Evolutionary conservation across 2,888 invertebrate species (phyloP), one percentile per base, ranked within the genome.

Genomic region (Litoditis marina): DNA sequence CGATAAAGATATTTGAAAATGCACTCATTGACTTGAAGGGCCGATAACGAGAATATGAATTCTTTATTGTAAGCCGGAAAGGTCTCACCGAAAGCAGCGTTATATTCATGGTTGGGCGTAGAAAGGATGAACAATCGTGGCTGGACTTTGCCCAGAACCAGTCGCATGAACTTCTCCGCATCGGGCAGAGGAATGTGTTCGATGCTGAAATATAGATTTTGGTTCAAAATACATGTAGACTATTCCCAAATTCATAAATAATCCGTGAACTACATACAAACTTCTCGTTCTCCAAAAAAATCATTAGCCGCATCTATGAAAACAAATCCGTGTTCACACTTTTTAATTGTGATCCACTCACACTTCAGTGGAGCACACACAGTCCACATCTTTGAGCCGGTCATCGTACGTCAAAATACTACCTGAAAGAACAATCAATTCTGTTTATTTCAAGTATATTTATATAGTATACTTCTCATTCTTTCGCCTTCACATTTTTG

Each of bases 21-120:
- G n/a, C n/a, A n/a, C n/a, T n/a, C n/a, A n/a, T n/a, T n/a, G n/a
- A n/a, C n/a, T n/a, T n/a, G n/a, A n/a, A n/a, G n/a, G n/a, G n/a
- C n/a, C n/a, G n/a, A n/a, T n/a, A n/a, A n/a, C n/a, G n/a, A 44
- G 44, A 5, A 8, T 8, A 3, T 6, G 44, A 44, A 39, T 39
- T 39, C 25, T 25, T 25, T 6, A 44, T 25, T 44, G 44, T 22
- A 8, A 44, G 25, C 6, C 2, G 11, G 32, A 25, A 31, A 16
- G n/a, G 49, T 13, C 31, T 49, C 11, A 28, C 44, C 75, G 71
- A 84, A 84, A 28, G 84, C 71, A 11, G 76, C 69, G 61, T 85
- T 85, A 69, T 83, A 85, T 30, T 85, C 84, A 32, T 80, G 73
- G 68, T 85, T 85, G 27, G 85, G 85, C 25, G 85, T 85, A 7